Conservation (phyloP, 2,888 invertebrate genomes). For the Tholera decimalis region DNA sequence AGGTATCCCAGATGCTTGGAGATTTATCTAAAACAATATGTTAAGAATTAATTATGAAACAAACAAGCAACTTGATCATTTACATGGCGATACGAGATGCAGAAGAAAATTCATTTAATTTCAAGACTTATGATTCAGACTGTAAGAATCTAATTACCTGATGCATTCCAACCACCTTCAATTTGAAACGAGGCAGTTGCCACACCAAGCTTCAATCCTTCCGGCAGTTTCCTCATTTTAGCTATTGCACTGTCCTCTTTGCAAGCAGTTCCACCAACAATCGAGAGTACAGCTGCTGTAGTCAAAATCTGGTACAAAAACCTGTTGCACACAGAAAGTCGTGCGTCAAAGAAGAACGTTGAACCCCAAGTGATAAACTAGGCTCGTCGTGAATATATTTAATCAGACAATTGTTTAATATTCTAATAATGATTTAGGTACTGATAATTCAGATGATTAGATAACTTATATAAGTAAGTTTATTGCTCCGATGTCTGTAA, state of each 20-base stretch:
- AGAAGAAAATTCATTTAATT: background rate
- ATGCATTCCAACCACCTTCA: conserved; percentile 79
- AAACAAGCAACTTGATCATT: background rate
- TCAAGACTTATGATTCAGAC: background rate
- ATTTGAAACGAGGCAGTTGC: conserved; percentile 81
- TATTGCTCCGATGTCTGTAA: background rate
- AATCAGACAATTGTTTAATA: conserved; percentile 17
- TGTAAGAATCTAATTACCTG: conserved; percentile 33
- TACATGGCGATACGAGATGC: background rate
- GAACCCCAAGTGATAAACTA: background rate
- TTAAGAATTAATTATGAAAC: background rate
- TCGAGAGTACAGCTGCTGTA: conserved; percentile 16
- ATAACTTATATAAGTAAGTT: conserved; percentile 3
- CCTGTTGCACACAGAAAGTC: conserved; percentile 16
- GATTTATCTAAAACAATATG: conserved; percentile 86
- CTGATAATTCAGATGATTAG: conserved; percentile 36
- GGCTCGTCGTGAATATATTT: conserved; percentile 18
- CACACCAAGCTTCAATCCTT: conserved; percentile 72
- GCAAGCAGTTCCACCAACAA: conserved; percentile 12
- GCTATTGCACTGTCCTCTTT: background rate
- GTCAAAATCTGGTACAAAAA: conserved; percentile 2
- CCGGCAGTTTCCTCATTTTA: conserved; percentile 74
- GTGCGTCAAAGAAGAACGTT: conserved; percentile 4
- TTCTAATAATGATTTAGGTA: conserved; percentile 7
- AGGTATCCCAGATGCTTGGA: conserved; percentile 92